Evolutionary conservation across 2,888 invertebrate genomes (phyloP).

Genomic region (Exocentrus adspersus): DNA sequence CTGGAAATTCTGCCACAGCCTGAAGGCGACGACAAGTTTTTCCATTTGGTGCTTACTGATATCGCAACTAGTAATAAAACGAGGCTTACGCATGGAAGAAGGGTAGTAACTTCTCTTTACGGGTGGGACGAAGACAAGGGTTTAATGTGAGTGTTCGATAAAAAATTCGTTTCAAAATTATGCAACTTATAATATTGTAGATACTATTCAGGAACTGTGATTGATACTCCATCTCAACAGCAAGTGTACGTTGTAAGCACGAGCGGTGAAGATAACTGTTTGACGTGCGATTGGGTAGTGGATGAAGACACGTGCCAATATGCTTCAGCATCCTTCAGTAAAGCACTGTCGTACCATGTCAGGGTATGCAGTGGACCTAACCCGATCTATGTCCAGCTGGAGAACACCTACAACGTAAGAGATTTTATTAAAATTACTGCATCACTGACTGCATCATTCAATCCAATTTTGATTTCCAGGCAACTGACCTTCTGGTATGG

Average conservation of each 20-base stretch:
- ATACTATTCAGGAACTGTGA: conserved; percentile 77
- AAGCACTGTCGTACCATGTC: conserved; percentile 72
- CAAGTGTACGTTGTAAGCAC: conserved; percentile 70
- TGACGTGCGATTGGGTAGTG: conserved; percentile 73
- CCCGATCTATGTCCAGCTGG: conserved; percentile 69
- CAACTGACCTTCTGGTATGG: conserved; percentile 61
- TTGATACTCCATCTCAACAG: conserved; percentile 72
- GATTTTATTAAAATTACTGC: neutral
- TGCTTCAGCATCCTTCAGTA: conserved; percentile 70
- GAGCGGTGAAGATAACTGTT: conserved; percentile 64
- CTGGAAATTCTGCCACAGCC: conserved; percentile 53
- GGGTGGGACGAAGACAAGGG: conserved; percentile 71
- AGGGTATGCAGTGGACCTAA: conserved; percentile 75
- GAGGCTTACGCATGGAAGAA: conserved; percentile 69
- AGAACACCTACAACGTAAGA: conserved; percentile 57
- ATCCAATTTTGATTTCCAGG: conserved; percentile 46
- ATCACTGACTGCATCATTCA: too few species aligned
- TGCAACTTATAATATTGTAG: conserved; percentile 65
- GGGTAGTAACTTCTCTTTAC: conserved; percentile 69
- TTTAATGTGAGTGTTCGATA: conserved; percentile 64
- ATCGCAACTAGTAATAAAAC: conserved; percentile 50
- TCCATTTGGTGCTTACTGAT: conserved; percentile 55
- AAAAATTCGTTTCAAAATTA: neutral
- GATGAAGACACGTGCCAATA: conserved; percentile 68
- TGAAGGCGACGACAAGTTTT: conserved; percentile 50